phyloP scores from a whole-genome alignment of 2,113 vertebrate genomes.

The Pteruthius melanotis region DNA sequence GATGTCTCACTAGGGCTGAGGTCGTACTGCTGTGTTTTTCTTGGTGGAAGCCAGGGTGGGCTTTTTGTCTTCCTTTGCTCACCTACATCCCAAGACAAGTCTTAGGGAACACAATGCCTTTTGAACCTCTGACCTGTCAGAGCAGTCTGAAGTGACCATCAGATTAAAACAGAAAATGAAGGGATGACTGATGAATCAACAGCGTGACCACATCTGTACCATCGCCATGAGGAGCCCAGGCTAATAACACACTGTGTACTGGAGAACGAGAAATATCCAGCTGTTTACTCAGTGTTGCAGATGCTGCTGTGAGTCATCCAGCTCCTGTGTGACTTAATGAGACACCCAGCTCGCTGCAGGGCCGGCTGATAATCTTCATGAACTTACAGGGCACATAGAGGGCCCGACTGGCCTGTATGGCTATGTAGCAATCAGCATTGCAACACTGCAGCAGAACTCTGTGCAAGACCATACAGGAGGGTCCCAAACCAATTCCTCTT shows the following conservation, averaged over 20 bases:
- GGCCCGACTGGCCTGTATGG: not conserved
- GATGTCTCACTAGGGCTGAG: not conserved
- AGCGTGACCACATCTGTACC: not conserved
- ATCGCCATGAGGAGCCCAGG: not conserved
- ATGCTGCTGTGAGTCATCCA: constrained; percentile 36
- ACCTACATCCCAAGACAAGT: not conserved
- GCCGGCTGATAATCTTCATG: not conserved
- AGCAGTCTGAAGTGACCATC: constrained; percentile 33
- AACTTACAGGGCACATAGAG: not conserved
- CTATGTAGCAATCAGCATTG: not conserved
- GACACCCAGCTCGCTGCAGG: not conserved
- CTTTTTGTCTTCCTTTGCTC: not conserved
- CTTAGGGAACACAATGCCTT: not conserved
- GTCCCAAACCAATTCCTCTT: not conserved
- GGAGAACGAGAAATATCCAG: constrained; percentile 21
- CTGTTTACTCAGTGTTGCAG: not conserved
- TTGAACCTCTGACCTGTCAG: constrained; percentile 1
- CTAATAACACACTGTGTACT: not conserved
- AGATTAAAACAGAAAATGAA: not conserved
- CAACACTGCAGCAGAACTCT: not conserved
- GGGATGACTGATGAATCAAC: not conserved
- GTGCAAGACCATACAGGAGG: not conserved
- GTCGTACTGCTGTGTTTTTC: not conserved
- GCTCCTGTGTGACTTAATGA: not conserved
- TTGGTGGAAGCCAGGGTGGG: not conserved